Conservation (phyloP, 2,888 invertebrate genomes). For the Aporophyla nigra region DNA sequence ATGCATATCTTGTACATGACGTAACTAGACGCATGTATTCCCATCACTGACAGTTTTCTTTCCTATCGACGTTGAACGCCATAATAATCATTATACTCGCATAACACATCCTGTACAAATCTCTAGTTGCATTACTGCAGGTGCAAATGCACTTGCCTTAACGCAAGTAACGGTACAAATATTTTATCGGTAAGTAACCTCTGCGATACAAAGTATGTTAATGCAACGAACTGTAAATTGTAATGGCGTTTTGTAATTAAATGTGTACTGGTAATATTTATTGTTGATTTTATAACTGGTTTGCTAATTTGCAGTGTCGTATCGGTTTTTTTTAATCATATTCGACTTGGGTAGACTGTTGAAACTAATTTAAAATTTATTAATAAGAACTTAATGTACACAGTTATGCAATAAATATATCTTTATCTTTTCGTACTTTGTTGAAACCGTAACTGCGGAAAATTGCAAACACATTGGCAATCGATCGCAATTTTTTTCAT, state of each 20-base stretch:
- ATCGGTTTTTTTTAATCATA: background rate
- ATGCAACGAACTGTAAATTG: constrained; percentile 50
- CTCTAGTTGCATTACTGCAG: background rate
- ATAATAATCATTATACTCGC: constrained; percentile 7
- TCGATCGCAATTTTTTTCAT: no score
- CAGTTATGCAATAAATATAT: no score
- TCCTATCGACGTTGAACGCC: background rate
- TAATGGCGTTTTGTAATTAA: constrained; percentile 31
- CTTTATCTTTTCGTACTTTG: background rate
- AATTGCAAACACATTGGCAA: background rate
- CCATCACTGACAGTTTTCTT: background rate
- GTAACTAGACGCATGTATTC: no score
- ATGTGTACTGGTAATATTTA: constrained; percentile 9
- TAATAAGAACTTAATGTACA: no score
- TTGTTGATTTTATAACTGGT: constrained; percentile 15
- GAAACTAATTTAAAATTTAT: no score
- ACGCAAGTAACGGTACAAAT: constrained; percentile 45
- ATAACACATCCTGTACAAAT: constrained; percentile 28
- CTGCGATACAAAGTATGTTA: constrained; percentile 45
- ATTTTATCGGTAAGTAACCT: constrained; percentile 58
- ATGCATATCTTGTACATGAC: no score
- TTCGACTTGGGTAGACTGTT: background rate
- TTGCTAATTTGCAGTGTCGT: constrained; percentile 11
- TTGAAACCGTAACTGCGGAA: background rate
- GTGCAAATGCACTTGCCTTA: constrained; percentile 36